phyloP scores from a whole-genome alignment of 2,888 invertebrate species.

The Macrophya alboannulata region DNA sequence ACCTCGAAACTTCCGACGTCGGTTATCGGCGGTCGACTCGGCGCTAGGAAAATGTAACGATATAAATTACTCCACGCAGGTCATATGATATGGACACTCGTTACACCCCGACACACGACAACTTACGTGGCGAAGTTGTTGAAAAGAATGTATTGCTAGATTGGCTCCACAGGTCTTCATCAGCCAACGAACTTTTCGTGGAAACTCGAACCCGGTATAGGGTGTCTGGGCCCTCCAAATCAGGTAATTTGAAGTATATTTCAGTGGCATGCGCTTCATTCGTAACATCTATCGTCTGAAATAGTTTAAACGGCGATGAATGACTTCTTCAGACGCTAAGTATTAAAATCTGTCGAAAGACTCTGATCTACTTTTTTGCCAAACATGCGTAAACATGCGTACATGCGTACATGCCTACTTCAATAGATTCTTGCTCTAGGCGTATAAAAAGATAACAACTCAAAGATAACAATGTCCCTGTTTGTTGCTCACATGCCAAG shows the following conservation, averaged over 20 bases:
- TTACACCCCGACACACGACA: too few relatives aligned
- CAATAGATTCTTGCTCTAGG: too few relatives aligned
- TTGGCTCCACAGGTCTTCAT: constrained; percentile 87
- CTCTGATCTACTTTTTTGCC: too few relatives aligned
- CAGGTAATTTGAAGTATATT: constrained; percentile 80
- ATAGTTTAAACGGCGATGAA: background rate
- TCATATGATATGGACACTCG: too few relatives aligned
- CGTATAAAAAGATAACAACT: too few relatives aligned
- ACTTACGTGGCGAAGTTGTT: too few relatives aligned
- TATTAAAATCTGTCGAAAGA: too few relatives aligned
- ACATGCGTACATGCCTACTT: too few relatives aligned
- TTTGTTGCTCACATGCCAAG: constrained; percentile 79
- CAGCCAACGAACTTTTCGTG: constrained; percentile 82
- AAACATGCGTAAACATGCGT: too few relatives aligned
- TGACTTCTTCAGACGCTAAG: background rate
- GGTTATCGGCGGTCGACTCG: constrained; percentile 86
- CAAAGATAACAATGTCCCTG: background rate
- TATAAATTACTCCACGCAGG: too few relatives aligned
- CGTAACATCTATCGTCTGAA: constrained; percentile 74
- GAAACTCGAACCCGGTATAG: constrained; percentile 89
- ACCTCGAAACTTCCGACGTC: constrained; percentile 89
- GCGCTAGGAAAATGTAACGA: constrained; percentile 79
- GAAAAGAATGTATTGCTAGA: too few relatives aligned
- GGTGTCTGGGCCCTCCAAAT: constrained; percentile 85
- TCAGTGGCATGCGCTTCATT: constrained; percentile 79